Percentiles rank a stretch among this genome's conserved stretches.
Evolutionary conservation across 2,797 vertebrate genomes (phyloP).

Genomic region (Enteromius thamalakanensis): DNA sequence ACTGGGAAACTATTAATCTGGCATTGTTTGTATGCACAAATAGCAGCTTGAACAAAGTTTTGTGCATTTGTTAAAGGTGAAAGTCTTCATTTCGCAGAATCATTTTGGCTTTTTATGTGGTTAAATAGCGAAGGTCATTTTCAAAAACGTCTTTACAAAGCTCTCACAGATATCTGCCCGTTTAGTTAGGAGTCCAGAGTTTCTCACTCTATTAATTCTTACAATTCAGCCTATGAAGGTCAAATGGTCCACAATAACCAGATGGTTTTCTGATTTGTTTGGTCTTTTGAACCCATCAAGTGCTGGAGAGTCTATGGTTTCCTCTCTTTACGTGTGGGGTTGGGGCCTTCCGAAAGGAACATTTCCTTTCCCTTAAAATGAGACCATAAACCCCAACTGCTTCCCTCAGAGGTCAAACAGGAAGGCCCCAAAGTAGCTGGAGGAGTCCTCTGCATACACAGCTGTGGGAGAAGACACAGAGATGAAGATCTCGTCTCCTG

Average conservation of each 20-base stretch:
- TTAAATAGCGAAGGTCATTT: conserved; percentile 7
- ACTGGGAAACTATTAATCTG: neutral
- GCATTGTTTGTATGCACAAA: neutral
- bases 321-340: neutral
- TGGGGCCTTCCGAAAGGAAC: conserved; percentile 17
- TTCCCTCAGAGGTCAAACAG: conserved; percentile 82
- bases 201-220: neutral
- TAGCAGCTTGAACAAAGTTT: conserved; percentile 4
- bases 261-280: neutral
- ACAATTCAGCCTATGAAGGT: neutral
- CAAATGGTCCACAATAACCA: neutral
- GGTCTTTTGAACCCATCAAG: neutral
- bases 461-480: conserved; percentile 85
- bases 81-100: neutral
- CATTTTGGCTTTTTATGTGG: neutral
- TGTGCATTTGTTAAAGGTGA: conserved; percentile 1
- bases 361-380: conserved; percentile 29
- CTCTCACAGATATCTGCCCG: neutral
- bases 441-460: conserved; percentile 79
- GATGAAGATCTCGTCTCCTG: conserved; percentile 87
- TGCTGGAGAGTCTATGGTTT: neutral
- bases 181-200: neutral
- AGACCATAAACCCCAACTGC: conserved; percentile 25
- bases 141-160: neutral
- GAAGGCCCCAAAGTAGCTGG: conserved; percentile 89